These are phyloP conservation scores for Australoheros facetus DNA, from an alignment of 2,797 vertebrate genomes.

Conservation along the genomic window DNA sequence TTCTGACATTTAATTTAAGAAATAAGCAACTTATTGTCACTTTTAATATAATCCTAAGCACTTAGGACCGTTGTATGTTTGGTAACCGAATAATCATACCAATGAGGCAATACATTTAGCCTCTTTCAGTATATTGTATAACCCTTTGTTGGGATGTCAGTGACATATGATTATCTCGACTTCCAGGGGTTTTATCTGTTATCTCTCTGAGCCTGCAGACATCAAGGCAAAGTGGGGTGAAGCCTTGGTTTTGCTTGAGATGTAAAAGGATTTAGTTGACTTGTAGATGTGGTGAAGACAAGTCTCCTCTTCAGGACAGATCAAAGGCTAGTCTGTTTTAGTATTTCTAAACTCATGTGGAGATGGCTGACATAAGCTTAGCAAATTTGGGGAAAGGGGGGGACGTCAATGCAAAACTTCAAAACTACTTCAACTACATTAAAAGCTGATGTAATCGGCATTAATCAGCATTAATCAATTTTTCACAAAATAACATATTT, in stretches of 20 bases:
- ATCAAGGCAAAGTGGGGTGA: conserved; percentile 24
- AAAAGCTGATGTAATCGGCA: conserved; percentile 31
- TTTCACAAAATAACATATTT: neutral
- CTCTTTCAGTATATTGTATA: neutral
- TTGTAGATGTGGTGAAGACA: conserved; percentile 23
- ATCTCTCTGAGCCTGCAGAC: conserved; percentile 20
- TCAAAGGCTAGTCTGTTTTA: conserved; percentile 37
- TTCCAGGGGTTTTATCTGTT: neutral
- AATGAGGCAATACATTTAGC: neutral
- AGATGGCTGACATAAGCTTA: conserved; percentile 34
- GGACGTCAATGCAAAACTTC: neutral
- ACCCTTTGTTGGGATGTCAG: neutral
- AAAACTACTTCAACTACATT: conserved; percentile 24
- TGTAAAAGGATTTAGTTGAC: conserved; percentile 30
- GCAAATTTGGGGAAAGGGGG: neutral
- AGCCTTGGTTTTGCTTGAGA: conserved; percentile 22
- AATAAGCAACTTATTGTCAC: neutral
- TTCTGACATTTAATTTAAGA: neutral
- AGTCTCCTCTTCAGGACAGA: conserved; percentile 41
- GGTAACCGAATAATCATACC: neutral
- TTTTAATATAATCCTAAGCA: neutral
- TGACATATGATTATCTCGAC: neutral
- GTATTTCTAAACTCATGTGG: conserved; percentile 14
- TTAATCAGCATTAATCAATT: conserved; percentile 27
- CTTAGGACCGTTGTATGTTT: too few relatives aligned